A percentile compares a stretch with the other conserved stretches of the same genome.
Conservation (phyloP, 1,140 invertebrate species). For the Sitobion miscanthi region DNA sequence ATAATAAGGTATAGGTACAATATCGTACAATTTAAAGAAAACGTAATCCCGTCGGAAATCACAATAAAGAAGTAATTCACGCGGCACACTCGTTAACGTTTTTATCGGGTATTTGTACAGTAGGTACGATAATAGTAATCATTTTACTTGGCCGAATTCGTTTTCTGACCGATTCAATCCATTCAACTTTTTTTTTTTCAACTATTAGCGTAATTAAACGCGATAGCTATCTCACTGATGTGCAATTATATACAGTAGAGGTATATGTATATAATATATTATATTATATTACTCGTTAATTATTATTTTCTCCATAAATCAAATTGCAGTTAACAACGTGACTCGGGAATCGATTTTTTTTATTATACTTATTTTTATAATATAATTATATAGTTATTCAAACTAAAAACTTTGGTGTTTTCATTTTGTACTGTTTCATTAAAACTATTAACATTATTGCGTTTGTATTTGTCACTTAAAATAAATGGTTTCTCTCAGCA, state of each 20-base stretch:
- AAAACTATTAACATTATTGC: background rate
- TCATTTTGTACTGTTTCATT: background rate
- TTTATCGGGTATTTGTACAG: background rate
- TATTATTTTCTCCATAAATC: constrained; percentile 19
- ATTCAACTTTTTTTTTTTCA: constrained; percentile 1
- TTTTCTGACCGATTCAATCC: background rate
- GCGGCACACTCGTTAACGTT: background rate
- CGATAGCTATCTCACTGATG: background rate
- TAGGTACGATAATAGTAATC: background rate
- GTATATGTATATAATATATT: too few relatives aligned
- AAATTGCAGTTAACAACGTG: background rate
- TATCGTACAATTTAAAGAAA: background rate
- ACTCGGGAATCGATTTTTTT: background rate
- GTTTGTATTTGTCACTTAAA: background rate
- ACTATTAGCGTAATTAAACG: constrained; percentile 11
- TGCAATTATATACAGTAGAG: background rate
- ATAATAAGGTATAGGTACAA: background rate
- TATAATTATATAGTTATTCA: constrained; percentile 12
- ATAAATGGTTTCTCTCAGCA: background rate
- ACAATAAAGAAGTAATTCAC: background rate
- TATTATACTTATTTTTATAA: background rate
- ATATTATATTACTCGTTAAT: background rate
- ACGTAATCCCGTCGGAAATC: background rate
- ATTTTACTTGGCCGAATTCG: background rate
- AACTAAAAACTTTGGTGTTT: background rate